Conservation (phyloP, 2,113 vertebrate genomes). For the Stomatorhinus ivindoensis region DNA sequence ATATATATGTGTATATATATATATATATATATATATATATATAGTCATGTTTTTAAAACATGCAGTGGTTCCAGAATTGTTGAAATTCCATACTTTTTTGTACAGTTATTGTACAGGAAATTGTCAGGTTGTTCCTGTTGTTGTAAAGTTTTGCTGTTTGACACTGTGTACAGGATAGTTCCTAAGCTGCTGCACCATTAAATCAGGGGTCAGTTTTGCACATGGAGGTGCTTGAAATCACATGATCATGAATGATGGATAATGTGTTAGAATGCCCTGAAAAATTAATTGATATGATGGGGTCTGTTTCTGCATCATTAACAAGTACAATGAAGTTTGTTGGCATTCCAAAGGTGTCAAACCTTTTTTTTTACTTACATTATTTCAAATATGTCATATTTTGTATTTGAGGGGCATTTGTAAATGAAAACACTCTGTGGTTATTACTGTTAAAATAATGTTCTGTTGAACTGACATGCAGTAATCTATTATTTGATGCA, state of each 20-base stretch:
- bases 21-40: no score
- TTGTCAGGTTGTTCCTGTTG: not conserved
- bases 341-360: not conserved
- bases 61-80: not conserved
- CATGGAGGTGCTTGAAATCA: not conserved
- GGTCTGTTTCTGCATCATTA: not conserved
- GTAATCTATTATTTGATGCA: not conserved
- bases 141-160: not conserved
- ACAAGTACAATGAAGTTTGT: not conserved
- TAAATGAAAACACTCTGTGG: not conserved
- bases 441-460: not conserved
- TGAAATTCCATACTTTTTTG: not conserved
- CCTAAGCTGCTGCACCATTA: not conserved
- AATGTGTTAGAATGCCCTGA: not conserved
- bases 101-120: not conserved
- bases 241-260: not conserved
- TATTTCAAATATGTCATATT: not conserved
- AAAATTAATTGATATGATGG: not conserved
- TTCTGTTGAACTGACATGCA: not conserved
- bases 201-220: not conserved
- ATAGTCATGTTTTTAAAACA: not conserved
- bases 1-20: no score
- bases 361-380: not conserved
- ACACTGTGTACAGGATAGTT: not conserved
- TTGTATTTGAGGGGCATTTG: not conserved